Conservation (phyloP, 2,888 invertebrate genomes). For the Cylloceria caligata region DNA sequence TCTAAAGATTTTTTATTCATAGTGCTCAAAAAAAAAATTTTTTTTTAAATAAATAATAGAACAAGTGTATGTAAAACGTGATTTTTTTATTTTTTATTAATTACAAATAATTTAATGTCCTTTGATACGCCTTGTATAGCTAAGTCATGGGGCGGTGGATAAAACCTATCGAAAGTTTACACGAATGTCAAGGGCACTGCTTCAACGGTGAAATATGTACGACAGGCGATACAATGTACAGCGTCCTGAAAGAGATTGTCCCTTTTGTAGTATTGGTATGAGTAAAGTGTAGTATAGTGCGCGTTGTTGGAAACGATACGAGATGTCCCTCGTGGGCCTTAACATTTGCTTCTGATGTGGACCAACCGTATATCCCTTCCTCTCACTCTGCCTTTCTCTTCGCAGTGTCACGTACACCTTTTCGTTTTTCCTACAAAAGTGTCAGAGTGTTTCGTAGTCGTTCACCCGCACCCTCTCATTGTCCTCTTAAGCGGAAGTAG, state of each 20-base stretch:
- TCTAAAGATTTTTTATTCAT: no score
- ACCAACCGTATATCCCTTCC: not conserved
- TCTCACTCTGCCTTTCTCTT: slow-evolving; percentile 16
- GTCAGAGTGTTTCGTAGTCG: not conserved
- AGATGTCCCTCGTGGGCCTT: slow-evolving; percentile 49
- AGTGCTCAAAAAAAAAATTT: no score
- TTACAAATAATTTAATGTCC: not conserved
- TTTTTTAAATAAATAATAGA: no score
- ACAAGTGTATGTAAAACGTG: no score
- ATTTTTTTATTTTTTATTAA: no score
- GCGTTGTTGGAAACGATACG: not conserved
- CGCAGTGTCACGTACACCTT: slow-evolving; percentile 20
- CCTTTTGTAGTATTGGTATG: slow-evolving; percentile 6
- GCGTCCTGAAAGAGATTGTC: slow-evolving; percentile 37
- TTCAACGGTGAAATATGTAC: slow-evolving; percentile 31
- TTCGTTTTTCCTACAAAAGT: slow-evolving; percentile 10
- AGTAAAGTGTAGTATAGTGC: not conserved
- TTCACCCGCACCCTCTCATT: slow-evolving; percentile 19
- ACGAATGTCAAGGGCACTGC: slow-evolving; percentile 6
- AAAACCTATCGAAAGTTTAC: not conserved
- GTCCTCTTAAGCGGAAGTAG: slow-evolving; percentile 41
- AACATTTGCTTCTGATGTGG: slow-evolving; percentile 52
- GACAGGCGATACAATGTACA: slow-evolving; percentile 21
- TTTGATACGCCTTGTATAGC: not conserved
- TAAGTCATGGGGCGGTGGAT: not conserved